Conservation (phyloP, 1,140 invertebrate species). For the Nymphalis io region DNA sequence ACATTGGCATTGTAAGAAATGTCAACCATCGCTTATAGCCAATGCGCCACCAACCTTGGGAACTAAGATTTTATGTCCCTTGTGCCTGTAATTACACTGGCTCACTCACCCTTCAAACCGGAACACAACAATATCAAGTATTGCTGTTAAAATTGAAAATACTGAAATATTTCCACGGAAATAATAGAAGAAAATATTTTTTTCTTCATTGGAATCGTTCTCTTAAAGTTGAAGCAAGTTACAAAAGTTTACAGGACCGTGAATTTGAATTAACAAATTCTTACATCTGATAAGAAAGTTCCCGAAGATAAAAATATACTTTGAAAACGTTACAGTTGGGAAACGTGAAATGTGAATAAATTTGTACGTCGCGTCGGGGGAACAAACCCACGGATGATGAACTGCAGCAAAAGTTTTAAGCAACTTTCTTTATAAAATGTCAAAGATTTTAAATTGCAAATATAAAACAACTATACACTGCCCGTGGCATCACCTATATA, state of each 20-base stretch:
- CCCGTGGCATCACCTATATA: neutral
- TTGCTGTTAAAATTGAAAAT: too few relatives aligned
- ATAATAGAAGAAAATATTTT: conserved; percentile 11
- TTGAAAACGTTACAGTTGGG: conserved; percentile 35
- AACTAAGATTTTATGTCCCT: too few relatives aligned
- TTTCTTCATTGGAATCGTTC: neutral
- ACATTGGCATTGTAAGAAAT: too few relatives aligned
- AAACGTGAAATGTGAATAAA: conserved; percentile 34
- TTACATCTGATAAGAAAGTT: conserved; percentile 34
- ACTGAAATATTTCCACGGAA: neutral
- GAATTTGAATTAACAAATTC: conserved; percentile 35
- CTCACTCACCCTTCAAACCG: too few relatives aligned
- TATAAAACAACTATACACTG: conserved; percentile 17
- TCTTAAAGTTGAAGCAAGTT: conserved; percentile 25
- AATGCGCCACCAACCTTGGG: too few relatives aligned
- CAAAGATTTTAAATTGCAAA: conserved; percentile 31
- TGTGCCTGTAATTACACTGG: too few relatives aligned
- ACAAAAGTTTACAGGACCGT: conserved; percentile 19
- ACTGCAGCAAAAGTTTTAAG: conserved; percentile 33
- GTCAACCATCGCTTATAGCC: too few relatives aligned
- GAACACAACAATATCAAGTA: too few relatives aligned
- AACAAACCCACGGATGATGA: conserved; percentile 33
- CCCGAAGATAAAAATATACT: conserved; percentile 30
- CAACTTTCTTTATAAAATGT: conserved; percentile 29
- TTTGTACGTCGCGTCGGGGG: conserved; percentile 30